These are phyloP conservation scores for Proterorhinus semilunaris DNA, from an alignment of 2,113 vertebrate genomes.

Conservation along the genomic window DNA sequence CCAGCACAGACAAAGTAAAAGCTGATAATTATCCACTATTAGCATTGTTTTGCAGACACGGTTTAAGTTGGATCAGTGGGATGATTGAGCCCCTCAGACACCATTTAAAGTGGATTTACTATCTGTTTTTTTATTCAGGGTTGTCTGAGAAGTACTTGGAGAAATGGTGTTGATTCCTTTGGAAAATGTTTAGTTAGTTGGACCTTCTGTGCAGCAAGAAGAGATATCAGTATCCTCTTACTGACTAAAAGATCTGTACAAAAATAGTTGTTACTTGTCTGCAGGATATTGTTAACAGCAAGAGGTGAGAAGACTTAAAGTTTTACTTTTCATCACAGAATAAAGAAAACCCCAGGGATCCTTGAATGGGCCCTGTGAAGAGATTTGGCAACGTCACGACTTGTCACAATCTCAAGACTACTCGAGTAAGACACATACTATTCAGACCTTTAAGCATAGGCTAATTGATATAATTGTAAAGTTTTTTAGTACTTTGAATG, in stretches of 20 bases:
- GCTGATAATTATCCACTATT: conserved; percentile 72
- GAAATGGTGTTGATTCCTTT: conserved; percentile 43
- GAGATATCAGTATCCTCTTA: conserved; percentile 28
- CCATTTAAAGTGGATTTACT: conserved; percentile 70
- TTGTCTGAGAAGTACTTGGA: conserved; percentile 31
- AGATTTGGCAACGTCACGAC: conserved; percentile 57
- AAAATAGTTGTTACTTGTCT: conserved; percentile 41
- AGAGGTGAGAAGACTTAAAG: conserved; percentile 59
- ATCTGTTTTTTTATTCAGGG: conserved; percentile 59
- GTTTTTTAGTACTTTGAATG: no score
- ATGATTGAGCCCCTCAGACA: conserved; percentile 48
- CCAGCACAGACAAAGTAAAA: conserved; percentile 58
- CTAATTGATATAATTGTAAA: not conserved
- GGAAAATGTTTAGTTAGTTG: conserved; percentile 37
- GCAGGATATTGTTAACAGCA: conserved; percentile 55
- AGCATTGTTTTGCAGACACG: conserved; percentile 63
- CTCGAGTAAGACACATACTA: conserved; percentile 27
- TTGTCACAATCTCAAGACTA: conserved; percentile 49
- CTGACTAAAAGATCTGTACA: conserved; percentile 30
- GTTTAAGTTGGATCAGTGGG: conserved; percentile 58
- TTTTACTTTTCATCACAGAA: conserved; percentile 64
- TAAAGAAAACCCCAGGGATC: conserved; percentile 66
- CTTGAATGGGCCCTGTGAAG: conserved; percentile 54
- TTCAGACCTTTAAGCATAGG: conserved; percentile 11
- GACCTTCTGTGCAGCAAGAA: conserved; percentile 30